Base-by-base conservation (phyloP, 2,797 vertebrate species). In the Meriones psammophilus region DNA sequence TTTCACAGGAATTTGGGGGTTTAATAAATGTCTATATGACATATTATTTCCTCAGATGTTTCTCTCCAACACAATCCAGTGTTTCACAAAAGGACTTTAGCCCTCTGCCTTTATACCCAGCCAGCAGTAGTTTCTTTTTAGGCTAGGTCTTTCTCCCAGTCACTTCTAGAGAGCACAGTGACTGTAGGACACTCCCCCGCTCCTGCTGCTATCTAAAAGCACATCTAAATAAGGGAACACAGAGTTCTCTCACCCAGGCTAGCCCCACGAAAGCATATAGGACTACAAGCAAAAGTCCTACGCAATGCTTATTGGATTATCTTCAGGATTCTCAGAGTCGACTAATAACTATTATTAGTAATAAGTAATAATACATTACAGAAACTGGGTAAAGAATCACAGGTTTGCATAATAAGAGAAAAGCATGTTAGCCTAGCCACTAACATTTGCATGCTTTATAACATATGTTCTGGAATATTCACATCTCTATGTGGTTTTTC, bases 401-500 rank as follows among this genome's bases (percentile, higher is more conserved):
- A 68, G 92, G 69, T 6, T 86, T 77, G n/a, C 22, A 62, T 15
- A 73, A 76, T n/a, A n/a, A 50, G 54, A 71, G 64, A 15, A 13
- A 18, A 54, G 8, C 28, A 24, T 33, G 81, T 66, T 84, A 87
- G 17, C 30, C 46, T 71, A 87, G 28, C 76, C 68, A 84, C 58
- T 87, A 96, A 87, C 50, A 50, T 80, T 69, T 68, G 88, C 20
- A 54, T 86, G 83, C 77, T 80, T 50, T 50, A 36, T 73, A 94
- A 76, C 28, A 69, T 94, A 73, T 69, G 50, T 68, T 71, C 71
- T 94, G 92, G 80, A 91, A 93, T 42, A 94, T 46, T 88, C 56
- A 83, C 62, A 91, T 87, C 39, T 62, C 54, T 76, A 69, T 78
- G 64, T 69, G n/a, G 46, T 73, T 93, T 93, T 88, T 66, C 87